Evolutionary conservation across 2,113 vertebrate genomes (phyloP).

Genomic region (Onychostoma macrolepis): DNA sequence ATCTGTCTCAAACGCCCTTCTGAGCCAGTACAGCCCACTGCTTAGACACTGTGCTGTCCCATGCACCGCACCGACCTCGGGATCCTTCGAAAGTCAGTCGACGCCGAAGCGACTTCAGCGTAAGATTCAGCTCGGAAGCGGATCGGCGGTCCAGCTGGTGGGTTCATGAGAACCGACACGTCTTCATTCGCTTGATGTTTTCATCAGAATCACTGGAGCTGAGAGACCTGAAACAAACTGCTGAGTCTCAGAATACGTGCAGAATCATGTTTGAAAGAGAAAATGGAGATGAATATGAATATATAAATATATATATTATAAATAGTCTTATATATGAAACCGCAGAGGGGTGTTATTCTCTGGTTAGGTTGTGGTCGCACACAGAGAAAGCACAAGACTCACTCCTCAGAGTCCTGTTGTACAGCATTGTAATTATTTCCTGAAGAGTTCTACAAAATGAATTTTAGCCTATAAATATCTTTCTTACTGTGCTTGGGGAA

Average conservation of each 20-base stretch:
- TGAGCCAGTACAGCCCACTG: slow-evolving; percentile 25
- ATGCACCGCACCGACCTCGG: background rate
- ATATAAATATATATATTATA: slow-evolving; percentile 60
- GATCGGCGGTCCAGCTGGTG: background rate
- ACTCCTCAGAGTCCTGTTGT: slow-evolving; percentile 81
- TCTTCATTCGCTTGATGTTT: slow-evolving; percentile 54
- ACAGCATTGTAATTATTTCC: slow-evolving; percentile 89
- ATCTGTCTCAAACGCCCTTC: slow-evolving; percentile 29
- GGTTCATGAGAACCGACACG: slow-evolving; percentile 20
- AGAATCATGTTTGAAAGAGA: slow-evolving; percentile 28
- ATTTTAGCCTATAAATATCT: slow-evolving; percentile 90
- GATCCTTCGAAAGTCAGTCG: slow-evolving; percentile 25
- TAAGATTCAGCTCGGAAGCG: background rate
- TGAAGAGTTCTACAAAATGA: slow-evolving; percentile 87
- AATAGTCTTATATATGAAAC: slow-evolving; percentile 51
- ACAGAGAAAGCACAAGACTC: slow-evolving; percentile 89
- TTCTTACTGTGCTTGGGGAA: slow-evolving; percentile 90
- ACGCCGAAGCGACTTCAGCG: background rate
- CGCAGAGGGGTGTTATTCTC: slow-evolving; percentile 71
- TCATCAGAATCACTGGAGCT: slow-evolving; percentile 50
- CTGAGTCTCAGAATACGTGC: slow-evolving; percentile 8
- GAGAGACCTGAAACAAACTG: background rate
- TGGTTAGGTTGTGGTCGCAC: slow-evolving; percentile 69
- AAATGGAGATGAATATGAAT: slow-evolving; percentile 12
- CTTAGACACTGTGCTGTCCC: slow-evolving; percentile 36